A percentile compares a stretch with the other conserved stretches of the same genome.
These are phyloP conservation scores for Calonectris borealis DNA, from an alignment of 2,113 vertebrate species.

Conservation along the genomic window DNA sequence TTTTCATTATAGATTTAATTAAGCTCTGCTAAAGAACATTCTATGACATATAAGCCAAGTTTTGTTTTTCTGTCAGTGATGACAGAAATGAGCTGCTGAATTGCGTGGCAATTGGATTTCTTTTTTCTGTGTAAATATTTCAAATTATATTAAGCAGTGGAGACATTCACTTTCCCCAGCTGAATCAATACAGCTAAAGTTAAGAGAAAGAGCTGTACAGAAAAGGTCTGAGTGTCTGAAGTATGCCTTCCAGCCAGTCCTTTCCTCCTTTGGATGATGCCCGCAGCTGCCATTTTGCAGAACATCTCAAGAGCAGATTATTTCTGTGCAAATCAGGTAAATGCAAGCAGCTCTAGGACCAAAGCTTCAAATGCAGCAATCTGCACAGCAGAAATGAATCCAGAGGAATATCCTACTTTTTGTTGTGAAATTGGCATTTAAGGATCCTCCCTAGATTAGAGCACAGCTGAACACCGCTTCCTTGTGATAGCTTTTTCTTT, in stretches of 20 bases:
- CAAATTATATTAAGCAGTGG: not conserved
- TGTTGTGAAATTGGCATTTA: not conserved
- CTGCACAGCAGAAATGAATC: not conserved
- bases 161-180: not conserved
- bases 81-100: not conserved
- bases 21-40: not conserved
- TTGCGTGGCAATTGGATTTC: not conserved
- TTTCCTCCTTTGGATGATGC: not conserved
- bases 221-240: not conserved
- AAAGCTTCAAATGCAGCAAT: not conserved
- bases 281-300: not conserved
- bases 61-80: not conserved
- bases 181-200: not conserved
- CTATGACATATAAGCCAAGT: not conserved
- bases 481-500: not conserved
- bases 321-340: not conserved
- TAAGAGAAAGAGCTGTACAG: not conserved
- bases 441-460: not conserved
- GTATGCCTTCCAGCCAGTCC: not conserved
- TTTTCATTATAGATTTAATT: constrained; percentile 61
- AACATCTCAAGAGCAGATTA: not conserved
- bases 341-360: not conserved
- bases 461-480: not conserved
- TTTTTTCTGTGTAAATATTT: not conserved
- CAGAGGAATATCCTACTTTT: no score